Conservation (phyloP, 1,140 invertebrate genomes). For the Telenomus remus region DNA sequence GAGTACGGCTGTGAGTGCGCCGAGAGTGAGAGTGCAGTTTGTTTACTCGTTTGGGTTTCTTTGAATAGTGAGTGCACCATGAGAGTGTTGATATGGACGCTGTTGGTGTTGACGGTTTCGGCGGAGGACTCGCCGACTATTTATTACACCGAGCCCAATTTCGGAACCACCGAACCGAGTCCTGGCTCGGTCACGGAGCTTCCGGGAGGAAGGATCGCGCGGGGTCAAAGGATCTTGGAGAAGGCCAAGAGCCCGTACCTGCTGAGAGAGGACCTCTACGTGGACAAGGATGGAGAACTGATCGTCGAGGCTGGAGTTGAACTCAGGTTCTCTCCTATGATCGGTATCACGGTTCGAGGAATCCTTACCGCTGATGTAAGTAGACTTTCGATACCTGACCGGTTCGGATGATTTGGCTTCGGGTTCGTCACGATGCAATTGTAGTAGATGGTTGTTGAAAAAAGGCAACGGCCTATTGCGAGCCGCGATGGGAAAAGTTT, state of each 20-base stretch:
- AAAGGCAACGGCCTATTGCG: no score
- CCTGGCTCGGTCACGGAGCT: constrained; percentile 76
- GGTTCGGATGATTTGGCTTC: constrained; percentile 1
- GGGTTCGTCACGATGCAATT: constrained; percentile 2
- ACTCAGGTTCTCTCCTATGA: constrained; percentile 89
- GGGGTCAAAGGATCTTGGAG: constrained; percentile 74
- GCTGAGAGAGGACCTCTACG: constrained; percentile 86
- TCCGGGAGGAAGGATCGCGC: constrained; percentile 78
- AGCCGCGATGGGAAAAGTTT: no score
- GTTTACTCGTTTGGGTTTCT: constrained; percentile 7
- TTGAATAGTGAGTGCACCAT: constrained; percentile 34
- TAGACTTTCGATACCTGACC: neutral
- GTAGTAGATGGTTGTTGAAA: neutral
- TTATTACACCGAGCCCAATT: constrained; percentile 71
- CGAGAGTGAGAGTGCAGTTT: constrained; percentile 35
- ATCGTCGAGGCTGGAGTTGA: constrained; percentile 90
- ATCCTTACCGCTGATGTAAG: constrained; percentile 88
- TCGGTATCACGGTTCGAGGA: constrained; percentile 93
- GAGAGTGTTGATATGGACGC: constrained; percentile 31
- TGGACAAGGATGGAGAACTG: constrained; percentile 84
- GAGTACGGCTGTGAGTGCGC: neutral
- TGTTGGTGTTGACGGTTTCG: constrained; percentile 26
- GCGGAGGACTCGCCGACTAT: constrained; percentile 64
- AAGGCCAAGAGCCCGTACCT: constrained; percentile 83
- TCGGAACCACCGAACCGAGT: constrained; percentile 43